phyloP scores from a whole-genome alignment of 2,797 vertebrate species.

The Cyclopterus lumpus region DNA sequence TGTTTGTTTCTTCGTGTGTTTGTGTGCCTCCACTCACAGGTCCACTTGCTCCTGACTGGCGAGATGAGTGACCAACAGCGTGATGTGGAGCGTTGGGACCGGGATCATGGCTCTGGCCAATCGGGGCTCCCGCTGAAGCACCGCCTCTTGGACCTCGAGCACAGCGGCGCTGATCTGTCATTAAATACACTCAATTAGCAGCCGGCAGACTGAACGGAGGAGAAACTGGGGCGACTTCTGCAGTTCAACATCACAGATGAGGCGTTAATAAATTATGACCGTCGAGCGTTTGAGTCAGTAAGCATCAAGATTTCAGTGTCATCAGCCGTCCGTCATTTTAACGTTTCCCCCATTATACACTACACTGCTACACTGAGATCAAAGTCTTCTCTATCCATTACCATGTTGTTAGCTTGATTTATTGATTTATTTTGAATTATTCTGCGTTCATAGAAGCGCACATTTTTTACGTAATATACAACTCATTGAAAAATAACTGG shows the following conservation, averaged over 20 bases:
- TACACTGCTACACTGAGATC: background rate
- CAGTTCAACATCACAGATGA: conserved; percentile 5
- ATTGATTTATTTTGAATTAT: no score
- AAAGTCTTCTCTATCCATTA: background rate
- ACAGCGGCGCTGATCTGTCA: conserved; percentile 87
- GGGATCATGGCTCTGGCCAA: conserved; percentile 88
- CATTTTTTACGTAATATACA: no score
- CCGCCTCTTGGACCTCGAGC: conserved; percentile 85
- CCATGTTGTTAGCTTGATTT: no score
- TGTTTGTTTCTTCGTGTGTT: background rate
- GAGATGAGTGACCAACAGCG: conserved; percentile 91
- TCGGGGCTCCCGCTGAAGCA: conserved; percentile 88
- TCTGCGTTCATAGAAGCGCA: no score
- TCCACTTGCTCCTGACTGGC: conserved; percentile 89
- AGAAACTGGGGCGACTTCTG: background rate
- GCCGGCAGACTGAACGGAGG: background rate
- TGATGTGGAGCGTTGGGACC: conserved; percentile 91
- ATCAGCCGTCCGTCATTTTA: background rate
- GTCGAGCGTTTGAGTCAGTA: conserved; percentile 13
- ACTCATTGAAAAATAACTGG: no score
- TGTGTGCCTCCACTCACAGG: conserved; percentile 84
- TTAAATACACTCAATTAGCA: conserved; percentile 44
- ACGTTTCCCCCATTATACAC: background rate
- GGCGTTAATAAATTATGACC: background rate
- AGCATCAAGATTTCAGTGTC: conserved; percentile 7